Base-by-base conservation (phyloP, 2,888 invertebrate genomes). In the Mantis religiosa region DNA sequence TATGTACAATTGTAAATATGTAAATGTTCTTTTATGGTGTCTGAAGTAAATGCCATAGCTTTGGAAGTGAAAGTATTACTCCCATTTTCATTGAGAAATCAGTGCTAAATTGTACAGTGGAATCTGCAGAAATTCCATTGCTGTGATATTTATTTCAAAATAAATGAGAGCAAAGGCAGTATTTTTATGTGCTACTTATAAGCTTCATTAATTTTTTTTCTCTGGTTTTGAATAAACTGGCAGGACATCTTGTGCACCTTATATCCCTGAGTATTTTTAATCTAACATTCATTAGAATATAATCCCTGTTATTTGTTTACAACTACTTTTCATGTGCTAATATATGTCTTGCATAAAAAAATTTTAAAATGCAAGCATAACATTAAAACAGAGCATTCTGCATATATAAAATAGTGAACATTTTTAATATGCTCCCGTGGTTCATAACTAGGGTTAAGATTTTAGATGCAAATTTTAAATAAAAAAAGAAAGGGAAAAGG, bases 101-200 rank as follows among this genome's bases (percentile, higher is more conserved):
- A 71, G 25, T 71, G 54, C 54, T 71, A 71, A 71, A 71, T 3
- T 71, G 15, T 71, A 71, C 15, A 71, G 20, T 20, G 54, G 54
- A 71, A 71, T 71, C 54, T 71, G 20, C 54, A 71, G 20, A 71
- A 71, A 71, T 71, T 71, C 54, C 54, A 71, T 71, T 71, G 54
- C 54, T 71, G 54, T 71, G 54, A 71, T 71, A 71, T 71, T 71
- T 71, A 71, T 71, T 71, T 71, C 54, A 71, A 71, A 71, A 71
- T 71, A 71, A 71, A 71, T 71, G 71, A 82, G 82, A 82, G 14
- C 30, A 34, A 41, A 34, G 82, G 34, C 71, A n/a, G 41, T 87
- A 87, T 87, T 87, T 87, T 87, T 87, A 87, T 87, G 87, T 87
- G 87, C 82, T 82, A 71, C 87, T 87, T 87, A 82, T 87, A 27